Evolutionary conservation across 2,797 vertebrate genomes (phyloP).

Genomic region (Takifugu ocellatus): DNA sequence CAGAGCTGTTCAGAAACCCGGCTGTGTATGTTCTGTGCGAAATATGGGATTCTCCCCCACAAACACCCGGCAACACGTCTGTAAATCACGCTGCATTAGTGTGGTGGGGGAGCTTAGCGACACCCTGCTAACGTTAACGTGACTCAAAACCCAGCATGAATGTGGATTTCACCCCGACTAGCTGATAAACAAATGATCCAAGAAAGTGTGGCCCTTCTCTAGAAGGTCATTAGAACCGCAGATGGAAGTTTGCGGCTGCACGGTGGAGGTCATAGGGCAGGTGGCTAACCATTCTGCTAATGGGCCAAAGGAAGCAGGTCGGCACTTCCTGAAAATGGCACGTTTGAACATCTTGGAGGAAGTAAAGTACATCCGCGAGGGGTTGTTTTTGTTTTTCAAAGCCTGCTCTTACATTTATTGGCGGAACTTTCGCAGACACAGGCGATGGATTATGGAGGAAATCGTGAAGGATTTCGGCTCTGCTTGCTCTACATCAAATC

Average conservation of each 20-base stretch:
- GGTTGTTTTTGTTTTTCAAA: background rate
- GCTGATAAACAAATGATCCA: conserved; percentile 66
- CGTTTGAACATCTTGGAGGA: background rate
- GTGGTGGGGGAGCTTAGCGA: conserved; percentile 38
- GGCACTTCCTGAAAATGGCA: background rate
- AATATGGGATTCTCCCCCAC: conserved; percentile 46
- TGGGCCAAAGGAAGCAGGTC: background rate
- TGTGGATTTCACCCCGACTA: conserved; percentile 48
- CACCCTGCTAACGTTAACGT: conserved; percentile 56
- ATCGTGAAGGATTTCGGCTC: background rate
- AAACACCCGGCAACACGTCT: conserved; percentile 40
- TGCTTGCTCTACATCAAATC: background rate
- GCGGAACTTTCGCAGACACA: background rate
- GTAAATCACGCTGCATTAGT: conserved; percentile 53
- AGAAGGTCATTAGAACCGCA: conserved; percentile 29
- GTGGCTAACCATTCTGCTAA: background rate
- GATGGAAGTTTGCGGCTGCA: conserved; percentile 43
- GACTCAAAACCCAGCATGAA: conserved; percentile 60
- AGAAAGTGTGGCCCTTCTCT: conserved; percentile 26
- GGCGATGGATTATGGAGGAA: background rate
- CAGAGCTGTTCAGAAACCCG: conserved; percentile 30
- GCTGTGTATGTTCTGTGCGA: conserved; percentile 51
- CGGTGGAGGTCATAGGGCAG: conserved; percentile 22
- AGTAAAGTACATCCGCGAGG: background rate
- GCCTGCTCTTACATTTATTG: background rate